Evolutionary conservation across 2,888 invertebrate genomes (phyloP).

Genomic region (Xylocampa areola): DNA sequence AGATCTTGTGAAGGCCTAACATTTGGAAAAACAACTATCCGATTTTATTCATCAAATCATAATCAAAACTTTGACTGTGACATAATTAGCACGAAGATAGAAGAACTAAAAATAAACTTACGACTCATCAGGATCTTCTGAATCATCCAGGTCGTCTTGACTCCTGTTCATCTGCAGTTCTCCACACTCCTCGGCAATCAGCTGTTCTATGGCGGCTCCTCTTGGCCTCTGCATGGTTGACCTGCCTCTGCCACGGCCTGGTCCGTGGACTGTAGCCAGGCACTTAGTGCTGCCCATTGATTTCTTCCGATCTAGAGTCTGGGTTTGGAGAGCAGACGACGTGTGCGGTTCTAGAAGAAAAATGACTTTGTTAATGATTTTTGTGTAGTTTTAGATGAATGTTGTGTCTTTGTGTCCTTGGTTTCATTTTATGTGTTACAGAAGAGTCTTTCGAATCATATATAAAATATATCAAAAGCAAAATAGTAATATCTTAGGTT

Average conservation of each 20-base stretch:
- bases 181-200: constrained; percentile 86
- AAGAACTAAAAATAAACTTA: constrained; percentile 61
- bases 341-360: constrained; percentile 80
- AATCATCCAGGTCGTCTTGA: constrained; percentile 90
- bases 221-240: constrained; percentile 78
- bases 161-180: constrained; percentile 81
- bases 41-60: no score
- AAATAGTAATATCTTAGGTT: no score
- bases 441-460: no score
- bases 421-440: no score
- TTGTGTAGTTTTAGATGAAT: no score
- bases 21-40: no score
- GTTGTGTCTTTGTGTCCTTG: no score
- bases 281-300: constrained; percentile 75
- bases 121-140: constrained; percentile 90
- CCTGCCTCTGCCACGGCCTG: constrained; percentile 74
- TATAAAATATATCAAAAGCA: no score
- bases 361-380: constrained; percentile 9
- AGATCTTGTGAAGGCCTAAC: no score
- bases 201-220: constrained; percentile 81
- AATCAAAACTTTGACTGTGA: no score
- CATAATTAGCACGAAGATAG: no score
- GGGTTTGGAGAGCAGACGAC: constrained; percentile 86
- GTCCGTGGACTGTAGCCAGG: constrained; percentile 82
- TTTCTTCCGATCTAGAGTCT: constrained; percentile 83